These are phyloP conservation scores for Zosterops japonicus DNA, from an alignment of 2,113 vertebrate genomes.

Conservation along the genomic window DNA sequence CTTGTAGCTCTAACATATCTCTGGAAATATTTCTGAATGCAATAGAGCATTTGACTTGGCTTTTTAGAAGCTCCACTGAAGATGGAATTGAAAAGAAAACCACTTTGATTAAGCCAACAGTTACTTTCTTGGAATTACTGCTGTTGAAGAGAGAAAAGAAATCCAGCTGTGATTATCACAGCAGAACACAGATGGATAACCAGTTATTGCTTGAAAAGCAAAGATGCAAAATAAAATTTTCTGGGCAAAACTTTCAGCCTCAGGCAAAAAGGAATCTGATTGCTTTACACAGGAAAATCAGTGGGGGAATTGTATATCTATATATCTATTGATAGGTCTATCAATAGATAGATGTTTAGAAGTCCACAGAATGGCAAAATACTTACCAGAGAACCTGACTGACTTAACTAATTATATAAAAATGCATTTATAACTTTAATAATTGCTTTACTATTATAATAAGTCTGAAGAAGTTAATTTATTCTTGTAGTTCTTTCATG, in stretches of 20 bases:
- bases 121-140: neutral
- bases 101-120: neutral
- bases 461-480: neutral
- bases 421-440: neutral
- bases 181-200: neutral
- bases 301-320: neutral
- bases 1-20: neutral
- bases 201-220: neutral
- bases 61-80: neutral
- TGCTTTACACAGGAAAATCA: neutral
- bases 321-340: neutral
- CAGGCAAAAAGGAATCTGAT: neutral
- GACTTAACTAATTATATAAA: neutral
- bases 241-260: neutral
- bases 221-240: neutral
- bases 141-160: neutral
- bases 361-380: neutral
- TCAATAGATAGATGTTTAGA: neutral
- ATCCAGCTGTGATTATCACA: neutral
- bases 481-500: neutral
- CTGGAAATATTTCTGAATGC: neutral
- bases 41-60: neutral
- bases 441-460: neutral
- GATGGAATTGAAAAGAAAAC: neutral
- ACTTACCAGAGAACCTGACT: neutral